Evolutionary conservation across 2,888 invertebrate genomes (phyloP), one percentile per base, ranked within the genome.

Genomic region (Drosophila bunnanda): DNA sequence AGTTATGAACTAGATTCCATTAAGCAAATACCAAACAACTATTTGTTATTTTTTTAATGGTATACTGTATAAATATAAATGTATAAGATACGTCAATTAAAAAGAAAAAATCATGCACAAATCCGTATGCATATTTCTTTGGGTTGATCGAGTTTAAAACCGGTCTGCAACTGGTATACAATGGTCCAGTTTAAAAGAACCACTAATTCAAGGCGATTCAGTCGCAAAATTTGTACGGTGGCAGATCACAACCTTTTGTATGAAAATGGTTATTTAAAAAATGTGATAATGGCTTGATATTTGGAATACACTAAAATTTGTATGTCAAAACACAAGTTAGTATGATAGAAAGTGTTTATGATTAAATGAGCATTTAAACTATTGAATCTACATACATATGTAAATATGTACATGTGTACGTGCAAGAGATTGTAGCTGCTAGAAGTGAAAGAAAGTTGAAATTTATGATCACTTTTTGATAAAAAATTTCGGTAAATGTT

Each of bases 151-250:
- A 44, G 65, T 52, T 61, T 65, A 5, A 43, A 65, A 65, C 65
- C 65, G 43, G 65, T 65, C 64, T 22, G 17, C 36, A 25, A 65
- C 52, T 36, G 52, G 64, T 53, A 30, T 53, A 22, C 53, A 65
- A 52, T 60, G 30, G 44, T 46, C 15, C 62, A 64, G 39, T 38
- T 64, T 25, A 32, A 48, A 32, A 64, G 17, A 28, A 48, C 17
- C 28, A 17, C 17, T 25, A 28, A 61, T 20, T 43, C 30, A 52
- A 62, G 52, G 28, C 25, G 5, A 25, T 25, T 48, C 4, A 57
- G 25, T 9, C 20, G 13, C n/a, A 54, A 28, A 61, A 17, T 17
- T 39, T 10, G 2, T 17, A 39, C 39, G 10, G 17, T 17, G 4
- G 5, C 39, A n/a, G n/a, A n/a, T 39, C 39, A 13, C 20, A 43